phyloP scores from a whole-genome alignment of 2,113 vertebrate genomes.

The Takifugu bimaculatus region DNA sequence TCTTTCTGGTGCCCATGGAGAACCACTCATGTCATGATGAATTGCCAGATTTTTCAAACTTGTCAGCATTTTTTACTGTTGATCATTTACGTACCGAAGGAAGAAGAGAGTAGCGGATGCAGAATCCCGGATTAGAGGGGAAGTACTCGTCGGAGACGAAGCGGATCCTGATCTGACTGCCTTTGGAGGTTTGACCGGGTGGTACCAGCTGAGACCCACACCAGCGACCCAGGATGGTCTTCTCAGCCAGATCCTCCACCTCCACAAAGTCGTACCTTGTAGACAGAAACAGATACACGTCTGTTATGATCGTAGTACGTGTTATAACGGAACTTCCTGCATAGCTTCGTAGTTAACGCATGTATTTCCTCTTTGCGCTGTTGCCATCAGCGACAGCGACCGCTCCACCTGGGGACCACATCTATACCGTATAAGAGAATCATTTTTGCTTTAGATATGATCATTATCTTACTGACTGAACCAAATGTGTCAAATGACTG shows the following conservation, averaged over 20 bases:
- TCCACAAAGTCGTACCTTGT: constrained; percentile 96
- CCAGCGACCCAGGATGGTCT: constrained; percentile 90
- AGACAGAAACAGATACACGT: not conserved
- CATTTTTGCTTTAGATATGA: too few species aligned
- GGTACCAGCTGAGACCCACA: constrained; percentile 85
- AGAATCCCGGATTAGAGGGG: constrained; percentile 93
- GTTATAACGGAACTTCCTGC: not conserved
- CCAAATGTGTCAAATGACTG: not conserved
- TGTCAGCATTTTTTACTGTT: not conserved
- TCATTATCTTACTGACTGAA: too few species aligned
- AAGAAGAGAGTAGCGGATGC: constrained; percentile 85
- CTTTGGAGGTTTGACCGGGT: constrained; percentile 83
- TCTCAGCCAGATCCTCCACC: constrained; percentile 88
- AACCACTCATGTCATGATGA: not conserved
- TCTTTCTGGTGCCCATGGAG: too few species aligned
- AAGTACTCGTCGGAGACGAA: constrained; percentile 97
- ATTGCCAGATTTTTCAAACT: not conserved
- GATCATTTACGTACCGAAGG: constrained; percentile 76
- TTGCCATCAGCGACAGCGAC: too few species aligned
- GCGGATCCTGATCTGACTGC: constrained; percentile 89
- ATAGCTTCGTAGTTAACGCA: constrained; percentile 12
- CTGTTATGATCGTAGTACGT: not conserved
- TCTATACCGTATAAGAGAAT: too few species aligned
- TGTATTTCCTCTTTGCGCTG: constrained; percentile 11
- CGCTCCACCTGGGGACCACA: too few species aligned